Conservation (phyloP, 2,888 invertebrate genomes). For the Myopa testacea region DNA sequence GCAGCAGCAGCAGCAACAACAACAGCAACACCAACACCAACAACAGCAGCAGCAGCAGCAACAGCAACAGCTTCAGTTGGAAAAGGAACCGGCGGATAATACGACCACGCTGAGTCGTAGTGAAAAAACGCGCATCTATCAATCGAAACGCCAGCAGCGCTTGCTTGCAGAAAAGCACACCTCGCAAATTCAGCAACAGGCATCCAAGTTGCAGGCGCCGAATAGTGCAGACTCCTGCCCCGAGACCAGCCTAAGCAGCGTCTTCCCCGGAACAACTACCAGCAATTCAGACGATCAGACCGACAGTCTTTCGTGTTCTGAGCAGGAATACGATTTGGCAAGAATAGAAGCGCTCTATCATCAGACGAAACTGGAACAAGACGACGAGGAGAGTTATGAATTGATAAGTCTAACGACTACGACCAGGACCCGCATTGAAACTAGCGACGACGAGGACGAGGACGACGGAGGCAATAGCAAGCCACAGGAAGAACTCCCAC, state of each 20-base stretch:
- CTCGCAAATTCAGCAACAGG: constrained; percentile 37
- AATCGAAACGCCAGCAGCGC: constrained; percentile 56
- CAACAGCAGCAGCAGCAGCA: constrained; percentile 49
- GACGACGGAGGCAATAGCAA: constrained; percentile 42
- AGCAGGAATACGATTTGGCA: constrained; percentile 65
- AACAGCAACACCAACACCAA: constrained; percentile 45
- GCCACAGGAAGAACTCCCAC: constrained; percentile 24
- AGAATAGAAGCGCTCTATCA: constrained; percentile 62
- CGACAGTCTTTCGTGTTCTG: constrained; percentile 63
- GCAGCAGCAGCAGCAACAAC: constrained; percentile 46
- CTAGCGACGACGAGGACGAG: constrained; percentile 58
- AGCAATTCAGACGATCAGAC: constrained; percentile 67
- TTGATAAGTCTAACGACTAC: constrained; percentile 62
- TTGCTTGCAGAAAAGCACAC: constrained; percentile 41
- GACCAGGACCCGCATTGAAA: constrained; percentile 58
- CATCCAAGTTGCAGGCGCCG: constrained; percentile 47
- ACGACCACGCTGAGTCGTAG: constrained; percentile 44
- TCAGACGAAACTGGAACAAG: constrained; percentile 50
- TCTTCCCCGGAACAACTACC: constrained; percentile 66
- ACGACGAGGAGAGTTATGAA: constrained; percentile 59
- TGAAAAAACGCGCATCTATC: constrained; percentile 63
- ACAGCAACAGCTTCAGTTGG: constrained; percentile 50
- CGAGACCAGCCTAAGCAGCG: constrained; percentile 65
- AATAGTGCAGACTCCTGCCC: constrained; percentile 60
- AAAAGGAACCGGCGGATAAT: constrained; percentile 56